Evolutionary conservation across 2,888 invertebrate species (phyloP), one percentile per base, ranked within the genome.

Genomic region (Holacanthella duospinosa): DNA sequence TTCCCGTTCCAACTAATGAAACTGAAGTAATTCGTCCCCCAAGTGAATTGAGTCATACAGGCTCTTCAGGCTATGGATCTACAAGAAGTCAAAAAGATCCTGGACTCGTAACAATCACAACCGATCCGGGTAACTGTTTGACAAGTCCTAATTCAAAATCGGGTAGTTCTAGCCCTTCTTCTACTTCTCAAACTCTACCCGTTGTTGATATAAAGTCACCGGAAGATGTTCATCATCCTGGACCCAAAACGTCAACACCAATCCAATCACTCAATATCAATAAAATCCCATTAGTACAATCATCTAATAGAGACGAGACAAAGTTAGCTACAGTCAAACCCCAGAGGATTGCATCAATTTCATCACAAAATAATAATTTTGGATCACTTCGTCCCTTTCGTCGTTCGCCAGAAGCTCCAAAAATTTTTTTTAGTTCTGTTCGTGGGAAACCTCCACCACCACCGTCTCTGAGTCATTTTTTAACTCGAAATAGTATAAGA

Each of bases 21-120:
- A 61, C 63, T 60, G 68, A 69, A 69, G 72, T 68, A 70, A 74
- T 73, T 67, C 71, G 78, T 55, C 77, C 78, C 25, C 74, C 77
- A 19, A 78, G 78, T 72, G 76, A 77, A 65, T 74, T 77, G 64
- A 78, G 78, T 69, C 76, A 77, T 60, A 75, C 76, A 59, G 78
- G 77, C 29, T 80, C 79, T 57, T 80, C 80, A 58, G 80, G 80
- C 59, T 81, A 80, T 73, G 80, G 80, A 56, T 80, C 80, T 25
- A 79, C 80, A 43, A 76, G 79, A 60, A 80, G 64, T 76, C 70
- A 71, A 48, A 48, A 36, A 24, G 67, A 64, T 57, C 68, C 70
- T 44, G 48, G 44, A 21, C 60, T 58, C 28, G 57, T 29, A 36
- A 59, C 62, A 61, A 43, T 54, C 43, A 21, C 53, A 53, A 24